Evolutionary conservation across 1,140 invertebrate genomes (phyloP).

Genomic region (Diploscapter pachys): DNA sequence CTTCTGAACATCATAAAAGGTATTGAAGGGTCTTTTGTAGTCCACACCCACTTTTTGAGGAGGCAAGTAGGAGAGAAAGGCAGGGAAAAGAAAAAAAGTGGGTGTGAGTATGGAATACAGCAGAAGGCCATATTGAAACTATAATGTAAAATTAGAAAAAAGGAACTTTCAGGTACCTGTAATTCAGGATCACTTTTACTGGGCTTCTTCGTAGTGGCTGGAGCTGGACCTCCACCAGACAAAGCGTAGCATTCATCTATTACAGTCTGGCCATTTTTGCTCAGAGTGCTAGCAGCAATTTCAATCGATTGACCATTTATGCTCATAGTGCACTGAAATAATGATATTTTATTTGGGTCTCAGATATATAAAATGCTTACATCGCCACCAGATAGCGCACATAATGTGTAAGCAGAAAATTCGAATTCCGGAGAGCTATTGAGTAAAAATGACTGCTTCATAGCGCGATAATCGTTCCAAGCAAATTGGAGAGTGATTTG

Average conservation of each 20-base stretch:
- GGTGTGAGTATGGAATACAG: too few relatives aligned
- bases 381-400: slow-evolving; percentile 22
- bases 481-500: slow-evolving; percentile 36
- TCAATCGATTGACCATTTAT: not conserved
- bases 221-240: not conserved
- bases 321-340: slow-evolving; percentile 14
- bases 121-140: too few relatives aligned
- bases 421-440: slow-evolving; percentile 33
- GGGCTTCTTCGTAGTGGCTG: slow-evolving; percentile 25
- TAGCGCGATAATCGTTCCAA: slow-evolving; percentile 21
- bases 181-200: slow-evolving; percentile 23
- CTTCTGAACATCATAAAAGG: too few relatives aligned
- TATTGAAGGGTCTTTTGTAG: too few relatives aligned
- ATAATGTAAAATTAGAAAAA: too few relatives aligned
- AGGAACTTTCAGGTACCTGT: not conserved
- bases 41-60: too few relatives aligned
- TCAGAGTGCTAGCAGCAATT: not conserved
- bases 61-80: too few relatives aligned
- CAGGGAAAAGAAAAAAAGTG: too few relatives aligned
- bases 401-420: slow-evolving; percentile 34
- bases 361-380: slow-evolving; percentile 23
- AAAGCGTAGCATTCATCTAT: slow-evolving; percentile 5
- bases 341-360: slow-evolving; percentile 2
- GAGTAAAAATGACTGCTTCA: slow-evolving; percentile 34
- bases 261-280: not conserved